phyloP scores from a whole-genome alignment of 2,888 invertebrate genomes.

The Archaeoteleia sp. region DNA sequence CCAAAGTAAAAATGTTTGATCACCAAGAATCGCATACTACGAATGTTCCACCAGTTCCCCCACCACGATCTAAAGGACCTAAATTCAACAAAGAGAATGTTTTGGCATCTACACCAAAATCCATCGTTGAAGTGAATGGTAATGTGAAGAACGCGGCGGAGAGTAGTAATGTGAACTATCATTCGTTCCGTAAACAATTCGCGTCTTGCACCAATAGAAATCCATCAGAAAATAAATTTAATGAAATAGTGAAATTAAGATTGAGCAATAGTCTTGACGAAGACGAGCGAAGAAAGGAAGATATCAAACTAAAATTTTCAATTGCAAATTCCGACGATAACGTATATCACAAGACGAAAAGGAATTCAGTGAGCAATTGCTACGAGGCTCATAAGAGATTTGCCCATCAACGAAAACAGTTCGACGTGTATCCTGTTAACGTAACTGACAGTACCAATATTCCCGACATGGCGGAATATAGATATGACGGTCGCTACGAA shows the following conservation, averaged over 20 bases:
- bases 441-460: constrained; percentile 15
- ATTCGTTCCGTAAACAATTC: constrained; percentile 65
- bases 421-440: constrained; percentile 37
- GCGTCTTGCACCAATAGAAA: constrained; percentile 47
- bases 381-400: constrained; percentile 37
- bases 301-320: constrained; percentile 18
- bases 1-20: constrained; percentile 66
- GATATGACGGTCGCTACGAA: constrained; percentile 13
- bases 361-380: constrained; percentile 40
- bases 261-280: constrained; percentile 24
- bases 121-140: background rate
- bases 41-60: constrained; percentile 27
- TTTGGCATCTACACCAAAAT: constrained; percentile 11
- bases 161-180: constrained; percentile 62
- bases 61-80: constrained; percentile 35
- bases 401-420: constrained; percentile 33
- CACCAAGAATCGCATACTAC: constrained; percentile 33
- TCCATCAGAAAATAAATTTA: constrained; percentile 39
- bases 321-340: constrained; percentile 14
- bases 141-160: constrained; percentile 44
- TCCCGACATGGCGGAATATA: constrained; percentile 18
- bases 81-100: constrained; percentile 47
- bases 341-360: constrained; percentile 35
- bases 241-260: constrained; percentile 32
- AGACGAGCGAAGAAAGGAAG: constrained; percentile 27